Evolutionary conservation across 2,113 vertebrate genomes (phyloP).

Genomic region (Lepisosteus oculatus): DNA sequence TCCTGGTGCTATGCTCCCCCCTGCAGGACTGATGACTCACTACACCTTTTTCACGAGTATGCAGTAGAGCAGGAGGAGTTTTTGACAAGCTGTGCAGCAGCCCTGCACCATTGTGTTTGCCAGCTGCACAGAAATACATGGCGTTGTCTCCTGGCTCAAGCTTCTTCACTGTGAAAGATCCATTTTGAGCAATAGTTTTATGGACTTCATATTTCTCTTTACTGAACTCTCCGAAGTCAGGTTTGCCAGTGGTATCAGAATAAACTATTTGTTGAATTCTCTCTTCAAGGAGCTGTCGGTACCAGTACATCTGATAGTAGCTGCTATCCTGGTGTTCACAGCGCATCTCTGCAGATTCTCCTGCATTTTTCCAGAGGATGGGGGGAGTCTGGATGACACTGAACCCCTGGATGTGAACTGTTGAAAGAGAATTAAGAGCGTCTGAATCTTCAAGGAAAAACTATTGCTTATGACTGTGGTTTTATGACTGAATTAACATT

Average conservation of each 20-base stretch:
- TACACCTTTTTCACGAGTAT: background rate
- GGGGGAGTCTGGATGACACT: slow-evolving; percentile 19
- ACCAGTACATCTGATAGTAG: slow-evolving; percentile 42
- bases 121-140: slow-evolving; percentile 37
- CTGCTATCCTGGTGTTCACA: slow-evolving; percentile 14
- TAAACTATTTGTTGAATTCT: slow-evolving; percentile 37
- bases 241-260: background rate
- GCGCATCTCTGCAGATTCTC: slow-evolving; percentile 10
- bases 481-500: too few relatives aligned
- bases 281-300: slow-evolving; percentile 41
- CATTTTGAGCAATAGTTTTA: background rate
- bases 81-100: slow-evolving; percentile 16
- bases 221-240: background rate
- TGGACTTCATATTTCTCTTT: slow-evolving; percentile 29
- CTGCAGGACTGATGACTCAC: background rate
- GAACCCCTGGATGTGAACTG: slow-evolving; percentile 12
- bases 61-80: slow-evolving; percentile 11
- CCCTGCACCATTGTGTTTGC: slow-evolving; percentile 29
- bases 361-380: background rate
- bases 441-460: too few relatives aligned
- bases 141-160: slow-evolving; percentile 32
- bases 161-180: slow-evolving; percentile 19
- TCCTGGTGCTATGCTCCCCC: background rate
- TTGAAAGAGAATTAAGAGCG: background rate
- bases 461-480: too few relatives aligned